Base-by-base conservation (phyloP, 2,888 invertebrate species). In the Drosophila anceps region DNA sequence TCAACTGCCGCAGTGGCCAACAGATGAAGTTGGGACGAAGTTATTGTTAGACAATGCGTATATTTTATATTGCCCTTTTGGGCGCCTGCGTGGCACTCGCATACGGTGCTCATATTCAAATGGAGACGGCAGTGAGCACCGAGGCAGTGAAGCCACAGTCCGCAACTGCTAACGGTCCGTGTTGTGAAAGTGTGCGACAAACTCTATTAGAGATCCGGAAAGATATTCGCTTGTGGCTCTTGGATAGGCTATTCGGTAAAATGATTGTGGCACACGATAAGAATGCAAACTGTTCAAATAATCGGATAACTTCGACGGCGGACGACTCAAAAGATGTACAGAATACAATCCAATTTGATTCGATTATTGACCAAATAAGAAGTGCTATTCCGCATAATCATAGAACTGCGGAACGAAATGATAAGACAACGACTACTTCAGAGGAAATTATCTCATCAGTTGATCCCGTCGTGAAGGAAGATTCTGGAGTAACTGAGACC, bases 161-260 rank as follows among this genome's bases (percentile, higher is more conserved):
- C 12, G 18, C 54, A 24, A 35, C 33, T 3, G 46, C 43, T 3
- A 39, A 31, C 24, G 64, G 18, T 39, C 80, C 81, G 43, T 84
- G 83, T 73, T 84, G 83, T 83, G 88, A 84, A 77, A 69, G 86
- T 83, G 83, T 84, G 39, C 58, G 84, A 37, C 89, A 88, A 86
- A 81, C 81, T 39, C 76, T 84, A 27, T 27, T 84, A 53, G 84
- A 84, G 20, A 84, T 84, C 51, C 77, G 86, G n/a, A 84, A 84
- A 46, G 83, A 84, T 67, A 84, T 84, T 31, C 83, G 83, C 0
- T 58, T 84, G 33, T 84, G 83, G 83, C 72, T 84, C 5, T 69
- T 84, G 31, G 83, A 84, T 65, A 69, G 83, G 53, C 78, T 84
- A 7, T 85, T 84, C 51, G 88, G 83, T 37, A 84, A 83, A 57